Percentiles rank a stretch among this genome's conserved stretches.
Evolutionary conservation across 1,140 invertebrate genomes (phyloP).

Genomic region (Linepithema humile): DNA sequence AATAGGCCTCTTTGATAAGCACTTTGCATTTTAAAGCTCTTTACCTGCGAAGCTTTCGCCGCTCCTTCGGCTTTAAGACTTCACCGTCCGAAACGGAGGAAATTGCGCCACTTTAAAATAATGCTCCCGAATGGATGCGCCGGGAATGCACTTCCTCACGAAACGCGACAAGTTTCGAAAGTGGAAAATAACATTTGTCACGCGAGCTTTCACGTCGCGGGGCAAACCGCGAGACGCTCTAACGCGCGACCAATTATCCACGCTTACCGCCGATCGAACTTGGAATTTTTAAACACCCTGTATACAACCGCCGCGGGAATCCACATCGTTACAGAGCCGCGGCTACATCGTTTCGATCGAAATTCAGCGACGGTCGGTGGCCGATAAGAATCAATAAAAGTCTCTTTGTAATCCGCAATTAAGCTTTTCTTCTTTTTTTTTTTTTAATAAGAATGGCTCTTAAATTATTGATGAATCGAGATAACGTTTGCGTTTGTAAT

Average conservation of each 20-base stretch:
- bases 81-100: conserved; percentile 21
- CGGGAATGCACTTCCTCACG: not conserved
- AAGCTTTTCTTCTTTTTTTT: not conserved
- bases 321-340: not conserved
- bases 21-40: conserved; percentile 8
- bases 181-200: conserved; percentile 27
- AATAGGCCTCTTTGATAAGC: conserved; percentile 40
- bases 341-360: not conserved
- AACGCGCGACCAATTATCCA: not conserved
- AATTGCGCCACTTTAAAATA: conserved; percentile 18
- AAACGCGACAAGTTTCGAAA: conserved; percentile 21
- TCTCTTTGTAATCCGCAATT: not conserved
- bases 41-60: not conserved
- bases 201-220: conserved; percentile 13
- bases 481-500: not conserved
- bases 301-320: not conserved
- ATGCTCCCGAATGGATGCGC: not conserved
- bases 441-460: not conserved
- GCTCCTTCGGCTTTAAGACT: not conserved
- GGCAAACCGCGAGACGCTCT: not conserved
- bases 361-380: conserved; percentile 10
- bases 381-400: not conserved
- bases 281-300: conserved; percentile 40
- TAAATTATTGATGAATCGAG: not conserved
- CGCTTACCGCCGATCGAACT: conserved; percentile 37